phyloP scores from a whole-genome alignment of 2,113 vertebrate species.

The Neodon shergylaensis region DNA sequence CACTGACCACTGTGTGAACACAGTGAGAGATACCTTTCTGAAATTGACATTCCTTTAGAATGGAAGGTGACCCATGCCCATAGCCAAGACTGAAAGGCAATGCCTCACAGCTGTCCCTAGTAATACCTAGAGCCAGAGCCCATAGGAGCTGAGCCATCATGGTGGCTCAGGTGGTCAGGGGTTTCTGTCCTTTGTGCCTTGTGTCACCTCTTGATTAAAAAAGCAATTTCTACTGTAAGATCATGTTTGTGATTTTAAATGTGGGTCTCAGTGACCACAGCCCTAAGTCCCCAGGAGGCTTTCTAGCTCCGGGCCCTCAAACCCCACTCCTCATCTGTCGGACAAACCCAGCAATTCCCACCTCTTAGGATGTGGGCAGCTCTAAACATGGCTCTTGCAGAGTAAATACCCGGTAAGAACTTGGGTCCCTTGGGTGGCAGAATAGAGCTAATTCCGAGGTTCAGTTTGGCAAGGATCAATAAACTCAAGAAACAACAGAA shows the following conservation, averaged over 20 bases:
- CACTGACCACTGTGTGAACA: neutral
- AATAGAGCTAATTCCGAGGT: neutral
- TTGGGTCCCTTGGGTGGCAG: fast-evolving
- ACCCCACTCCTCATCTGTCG: neutral
- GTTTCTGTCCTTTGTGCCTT: neutral
- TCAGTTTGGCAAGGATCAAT: neutral
- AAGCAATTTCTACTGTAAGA: neutral
- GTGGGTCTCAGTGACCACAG: neutral
- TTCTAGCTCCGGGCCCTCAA: fast-evolving
- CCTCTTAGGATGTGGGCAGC: neutral
- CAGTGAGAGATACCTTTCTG: neutral
- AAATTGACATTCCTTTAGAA: no score
- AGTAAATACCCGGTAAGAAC: neutral
- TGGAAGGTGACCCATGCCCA: neutral
- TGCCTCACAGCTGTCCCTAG: no score
- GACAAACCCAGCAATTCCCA: neutral
- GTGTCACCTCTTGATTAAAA: neutral
- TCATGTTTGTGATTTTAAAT: neutral
- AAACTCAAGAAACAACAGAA: neutral
- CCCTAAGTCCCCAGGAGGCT: neutral
- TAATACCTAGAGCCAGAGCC: neutral
- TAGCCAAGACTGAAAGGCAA: no score
- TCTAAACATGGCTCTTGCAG: neutral
- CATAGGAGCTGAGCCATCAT: neutral
- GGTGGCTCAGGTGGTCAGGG: fast-evolving